These are phyloP conservation scores for Sebastes umbrosus DNA, from an alignment of 2,797 vertebrate genomes.

Conservation along the genomic window DNA sequence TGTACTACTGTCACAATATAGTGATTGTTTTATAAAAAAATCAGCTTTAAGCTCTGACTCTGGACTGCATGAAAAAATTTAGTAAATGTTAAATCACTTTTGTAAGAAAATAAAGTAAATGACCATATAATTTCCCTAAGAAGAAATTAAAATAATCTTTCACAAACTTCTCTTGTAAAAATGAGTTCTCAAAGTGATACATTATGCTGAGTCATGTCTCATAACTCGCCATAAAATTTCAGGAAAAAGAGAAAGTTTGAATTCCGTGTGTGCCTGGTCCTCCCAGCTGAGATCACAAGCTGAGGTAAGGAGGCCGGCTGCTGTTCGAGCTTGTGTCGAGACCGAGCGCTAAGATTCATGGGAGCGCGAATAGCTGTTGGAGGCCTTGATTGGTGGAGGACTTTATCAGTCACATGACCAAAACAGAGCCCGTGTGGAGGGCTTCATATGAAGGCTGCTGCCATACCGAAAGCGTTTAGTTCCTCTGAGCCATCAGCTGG, in stretches of 20 bases:
- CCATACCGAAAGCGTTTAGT: conserved; percentile 45
- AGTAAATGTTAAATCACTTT: background rate
- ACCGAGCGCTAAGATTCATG: conserved; percentile 43
- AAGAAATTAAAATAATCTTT: background rate
- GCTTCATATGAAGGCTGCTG: conserved; percentile 48
- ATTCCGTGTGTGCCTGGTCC: background rate
- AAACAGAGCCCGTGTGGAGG: conserved; percentile 41
- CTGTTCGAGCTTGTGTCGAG: conserved; percentile 16
- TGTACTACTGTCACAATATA: too few relatives aligned
- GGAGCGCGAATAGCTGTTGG: conserved; percentile 50
- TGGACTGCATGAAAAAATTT: background rate
- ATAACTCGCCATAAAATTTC: conserved; percentile 4
- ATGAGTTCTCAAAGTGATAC: background rate
- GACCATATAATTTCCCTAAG: background rate
- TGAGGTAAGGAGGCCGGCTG: conserved; percentile 10
- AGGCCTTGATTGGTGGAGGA: conserved; percentile 58
- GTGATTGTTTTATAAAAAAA: too few relatives aligned
- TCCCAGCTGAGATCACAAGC: conserved; percentile 38
- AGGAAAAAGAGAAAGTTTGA: background rate
- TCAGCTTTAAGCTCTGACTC: background rate
- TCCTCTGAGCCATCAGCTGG: conserved; percentile 78
- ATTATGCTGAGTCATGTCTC: conserved; percentile 1
- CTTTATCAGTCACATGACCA: conserved; percentile 52
- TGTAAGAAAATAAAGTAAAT: background rate
- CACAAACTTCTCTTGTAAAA: conserved; percentile 7